Base-by-base conservation (phyloP, 1,140 invertebrate genomes). In the Euglossa dilemma region DNA sequence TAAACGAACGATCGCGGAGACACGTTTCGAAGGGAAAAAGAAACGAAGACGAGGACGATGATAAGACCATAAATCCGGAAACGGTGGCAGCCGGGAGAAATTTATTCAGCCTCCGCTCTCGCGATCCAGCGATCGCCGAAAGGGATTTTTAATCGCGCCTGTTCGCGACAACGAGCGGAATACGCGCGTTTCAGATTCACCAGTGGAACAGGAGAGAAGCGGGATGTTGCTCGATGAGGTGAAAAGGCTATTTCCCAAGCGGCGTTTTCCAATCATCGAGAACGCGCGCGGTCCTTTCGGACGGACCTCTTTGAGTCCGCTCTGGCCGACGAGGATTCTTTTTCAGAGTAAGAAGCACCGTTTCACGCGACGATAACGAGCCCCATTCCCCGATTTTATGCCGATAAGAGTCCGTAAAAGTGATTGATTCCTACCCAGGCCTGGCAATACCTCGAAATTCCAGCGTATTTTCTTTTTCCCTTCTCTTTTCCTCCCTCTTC, bases 191-290 rank as follows among this genome's bases (percentile, higher is more conserved):
- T 45, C 54, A 54, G 59, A 81, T 81, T 80, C 57, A 12, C 9
- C 12, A 20, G 7, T 50, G 50, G 61, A 74, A 76, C 43, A 77
- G 25, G 50, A 52, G 47, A 52, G n/a, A 63, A 59, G 57, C 36
- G 43, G 54, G 57, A 36, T 16, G 20, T 70, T 63, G 54, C n/a
- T 72, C 82, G 69, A 66, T 28, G 43, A 66, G 70, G 57, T 47
- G 75, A 80, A 80, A 69, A 47, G 43, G 57, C 43, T 80, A 84
- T 84, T 84, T 84, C 76, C 82, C 82, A 80, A 45, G 82, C 36
- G 82, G 45, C 82, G 61, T n/a, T 84, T 71, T 84, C 76, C 76
- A 84, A 84, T 84, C 82, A 70, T 80, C 47, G 74, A 20, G 28
- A 23, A 70, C 66, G 54, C 36, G 54, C 36, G 50, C 64, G 69